Percentiles rank a stretch among this genome's conserved stretches.
Evolutionary conservation across 2,797 vertebrate genomes (phyloP).

Genomic region (Sebastes aleutianus): DNA sequence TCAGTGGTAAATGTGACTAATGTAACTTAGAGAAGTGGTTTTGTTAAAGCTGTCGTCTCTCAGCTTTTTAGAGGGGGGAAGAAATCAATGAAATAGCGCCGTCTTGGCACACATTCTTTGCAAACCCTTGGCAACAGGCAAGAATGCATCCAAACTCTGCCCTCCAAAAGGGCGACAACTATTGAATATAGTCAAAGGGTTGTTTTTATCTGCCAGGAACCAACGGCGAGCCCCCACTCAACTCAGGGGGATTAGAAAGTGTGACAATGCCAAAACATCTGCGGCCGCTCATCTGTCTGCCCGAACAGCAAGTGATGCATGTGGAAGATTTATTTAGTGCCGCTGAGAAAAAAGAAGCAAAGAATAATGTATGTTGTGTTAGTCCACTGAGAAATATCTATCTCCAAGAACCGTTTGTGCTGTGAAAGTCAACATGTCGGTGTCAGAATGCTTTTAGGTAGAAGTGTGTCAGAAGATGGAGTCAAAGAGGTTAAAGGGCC

Average conservation of each 20-base stretch:
- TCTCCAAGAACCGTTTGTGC: conserved; percentile 14
- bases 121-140: conserved; percentile 64
- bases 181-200: conserved; percentile 66
- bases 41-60: conserved; percentile 22
- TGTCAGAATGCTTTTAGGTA: conserved; percentile 48
- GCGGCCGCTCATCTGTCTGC: conserved; percentile 33
- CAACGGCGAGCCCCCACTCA: conserved; percentile 47
- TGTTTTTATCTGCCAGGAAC: conserved; percentile 63
- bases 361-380: conserved; percentile 1
- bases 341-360: conserved; percentile 20
- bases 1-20: not conserved
- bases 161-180: conserved; percentile 50
- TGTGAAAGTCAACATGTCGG: conserved; percentile 27
- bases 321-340: conserved; percentile 20
- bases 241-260: conserved; percentile 47
- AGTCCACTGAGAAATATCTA: conserved; percentile 16
- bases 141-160: conserved; percentile 58
- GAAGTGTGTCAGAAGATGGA: conserved; percentile 16
- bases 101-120: conserved; percentile 53
- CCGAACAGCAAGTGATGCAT: conserved; percentile 29
- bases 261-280: conserved; percentile 66
- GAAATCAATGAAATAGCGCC: conserved; percentile 51
- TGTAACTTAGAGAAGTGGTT: conserved; percentile 8
- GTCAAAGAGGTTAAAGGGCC: conserved; percentile 47
- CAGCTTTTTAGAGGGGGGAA: conserved; percentile 3